These are phyloP conservation scores for Lomographa bimaculata DNA, from an alignment of 2,888 invertebrate species.

Conservation along the genomic window DNA sequence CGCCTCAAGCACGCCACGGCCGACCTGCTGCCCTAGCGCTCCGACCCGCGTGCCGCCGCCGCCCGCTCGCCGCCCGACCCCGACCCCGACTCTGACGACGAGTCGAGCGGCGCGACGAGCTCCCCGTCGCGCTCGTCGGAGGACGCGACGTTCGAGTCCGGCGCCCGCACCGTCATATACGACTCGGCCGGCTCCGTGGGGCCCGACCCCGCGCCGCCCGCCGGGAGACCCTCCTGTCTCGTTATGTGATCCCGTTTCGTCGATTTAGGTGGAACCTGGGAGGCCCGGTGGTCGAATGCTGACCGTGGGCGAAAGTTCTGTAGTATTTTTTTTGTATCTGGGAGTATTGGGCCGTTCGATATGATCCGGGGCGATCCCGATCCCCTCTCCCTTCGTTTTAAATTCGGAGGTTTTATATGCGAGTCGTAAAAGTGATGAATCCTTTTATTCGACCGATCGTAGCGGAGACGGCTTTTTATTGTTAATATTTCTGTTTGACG, in stretches of 20 bases:
- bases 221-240: slow-evolving; percentile 9
- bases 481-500: neutral
- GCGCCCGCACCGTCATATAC: slow-evolving; percentile 38
- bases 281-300: too few species aligned
- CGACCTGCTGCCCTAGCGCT: slow-evolving; percentile 38
- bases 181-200: slow-evolving; percentile 28
- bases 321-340: too few species aligned
- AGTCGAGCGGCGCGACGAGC: neutral
- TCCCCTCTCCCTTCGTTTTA: too few species aligned
- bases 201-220: neutral
- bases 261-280: too few species aligned
- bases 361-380: too few species aligned
- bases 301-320: too few species aligned
- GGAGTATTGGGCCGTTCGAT: too few species aligned
- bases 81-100: neutral
- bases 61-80: too few species aligned
- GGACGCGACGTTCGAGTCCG: slow-evolving; percentile 6
- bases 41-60: slow-evolving; percentile 1
- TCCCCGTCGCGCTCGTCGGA: neutral
- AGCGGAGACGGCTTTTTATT: too few species aligned
- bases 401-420: too few species aligned
- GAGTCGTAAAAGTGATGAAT: too few species aligned
- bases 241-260: slow-evolving; percentile 4
- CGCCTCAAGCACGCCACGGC: slow-evolving; percentile 31
- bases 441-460: too few species aligned